Evolutionary conservation across 2,113 vertebrate species (phyloP), one percentile per base, ranked within the genome.

Genomic region (Microcebus murinus): DNA sequence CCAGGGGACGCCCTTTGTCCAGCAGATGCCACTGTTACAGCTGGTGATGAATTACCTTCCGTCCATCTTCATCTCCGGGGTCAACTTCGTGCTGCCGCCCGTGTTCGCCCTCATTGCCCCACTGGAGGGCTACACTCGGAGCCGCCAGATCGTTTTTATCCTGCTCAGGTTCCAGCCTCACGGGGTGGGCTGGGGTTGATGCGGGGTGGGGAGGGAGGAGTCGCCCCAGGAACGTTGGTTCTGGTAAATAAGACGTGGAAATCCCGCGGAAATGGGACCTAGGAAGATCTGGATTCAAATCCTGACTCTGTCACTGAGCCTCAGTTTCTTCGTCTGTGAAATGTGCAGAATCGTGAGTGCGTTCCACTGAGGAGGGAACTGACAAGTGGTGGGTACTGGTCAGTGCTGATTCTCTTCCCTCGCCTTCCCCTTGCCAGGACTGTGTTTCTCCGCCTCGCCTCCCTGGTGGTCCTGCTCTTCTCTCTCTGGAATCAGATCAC

Each of bases 401-500:
- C 76, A 10, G 4, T 2, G 73, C 10, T 39, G 48, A 80, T 9
- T 5, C 48, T 48, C 27, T 48, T 52, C 25, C 87, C 63, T 45
- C 9, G 42, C 48, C 27, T n/a, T 39, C 12, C 74, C 9, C 20
- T 18, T 1, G 68, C 13, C 95, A 99, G 99, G 98, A 98, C 99
- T 0, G 98, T 99, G 59, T 96, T 99, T 74, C 98, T 99, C 79
- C 99, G 99, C 13, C 94, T 99, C 39, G 97, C 98, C 61, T 99
- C 99, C 92, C 98, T 99, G 59, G 96, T 92, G 0, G 97, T 99
- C 25, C 97, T 99, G 71, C 98, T 99, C 17, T 73, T 95, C 74
- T 99, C 99, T 23, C 98, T 99, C 84, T 99, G 99, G 99, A 2
- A 57, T 80, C 97, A 99, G 97, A 99, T 99, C 98, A 99, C 99